Conservation (phyloP, 1,140 invertebrate species). For the Diuraphis noxia region DNA sequence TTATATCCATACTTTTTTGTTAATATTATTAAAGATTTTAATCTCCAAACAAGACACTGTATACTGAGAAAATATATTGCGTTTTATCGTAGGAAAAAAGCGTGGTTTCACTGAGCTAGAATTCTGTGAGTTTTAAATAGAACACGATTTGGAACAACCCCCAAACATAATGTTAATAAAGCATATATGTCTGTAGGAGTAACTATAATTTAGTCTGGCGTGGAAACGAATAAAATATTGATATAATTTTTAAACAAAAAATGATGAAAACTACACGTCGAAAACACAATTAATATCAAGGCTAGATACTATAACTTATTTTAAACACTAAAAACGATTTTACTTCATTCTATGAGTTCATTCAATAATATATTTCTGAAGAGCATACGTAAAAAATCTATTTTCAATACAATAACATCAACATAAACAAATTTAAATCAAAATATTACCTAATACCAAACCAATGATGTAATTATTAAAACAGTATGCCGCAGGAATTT, state of each 20-base stretch:
- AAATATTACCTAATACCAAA: background rate
- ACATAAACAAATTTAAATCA: background rate
- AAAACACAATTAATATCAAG: background rate
- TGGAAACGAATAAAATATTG: background rate
- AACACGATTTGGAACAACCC: background rate
- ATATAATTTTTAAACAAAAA: background rate
- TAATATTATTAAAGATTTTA: background rate
- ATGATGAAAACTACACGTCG: background rate
- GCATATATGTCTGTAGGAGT: background rate
- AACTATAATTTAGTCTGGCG: background rate
- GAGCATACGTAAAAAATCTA: background rate
- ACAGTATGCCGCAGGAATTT: background rate
- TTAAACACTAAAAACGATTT: background rate
- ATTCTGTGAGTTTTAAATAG: conserved; percentile 2
- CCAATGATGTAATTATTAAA: background rate
- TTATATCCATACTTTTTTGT: background rate
- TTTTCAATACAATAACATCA: background rate
- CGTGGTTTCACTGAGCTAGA: background rate
- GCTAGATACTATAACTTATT: background rate
- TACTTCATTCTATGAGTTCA: background rate
- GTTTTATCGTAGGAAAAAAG: background rate
- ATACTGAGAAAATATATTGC: background rate
- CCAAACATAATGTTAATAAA: background rate
- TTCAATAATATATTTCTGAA: background rate
- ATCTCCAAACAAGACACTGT: background rate